Conservation (phyloP, 2,113 vertebrate species). For the Rhea americana region DNA sequence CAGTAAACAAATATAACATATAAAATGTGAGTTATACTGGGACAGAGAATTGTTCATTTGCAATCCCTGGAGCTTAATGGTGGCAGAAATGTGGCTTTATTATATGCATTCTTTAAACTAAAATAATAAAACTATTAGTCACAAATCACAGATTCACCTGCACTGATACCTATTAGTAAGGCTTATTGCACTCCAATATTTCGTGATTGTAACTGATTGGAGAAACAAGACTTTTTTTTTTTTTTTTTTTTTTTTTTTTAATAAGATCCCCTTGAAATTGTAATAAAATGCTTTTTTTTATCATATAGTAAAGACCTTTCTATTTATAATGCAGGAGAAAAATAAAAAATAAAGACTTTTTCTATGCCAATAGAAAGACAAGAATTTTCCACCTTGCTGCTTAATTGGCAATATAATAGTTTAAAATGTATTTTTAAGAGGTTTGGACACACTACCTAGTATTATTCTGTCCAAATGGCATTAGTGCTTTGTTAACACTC, state of each 20-base stretch:
- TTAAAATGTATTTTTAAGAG: slow-evolving; percentile 57
- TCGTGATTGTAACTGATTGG: background rate
- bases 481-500: slow-evolving; percentile 71
- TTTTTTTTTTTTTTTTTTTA: background rate
- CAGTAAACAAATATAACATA: background rate
- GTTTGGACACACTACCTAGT: slow-evolving; percentile 46
- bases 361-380: slow-evolving; percentile 66
- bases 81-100: background rate
- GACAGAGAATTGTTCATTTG: background rate
- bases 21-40: background rate
- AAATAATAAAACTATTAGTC: background rate
- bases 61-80: background rate
- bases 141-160: background rate
- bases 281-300: background rate
- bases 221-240: background rate
- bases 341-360: background rate
- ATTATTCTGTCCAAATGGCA: slow-evolving; percentile 66
- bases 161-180: background rate
- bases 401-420: slow-evolving; percentile 71
- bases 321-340: background rate
- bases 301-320: background rate
- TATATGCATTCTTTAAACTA: background rate
- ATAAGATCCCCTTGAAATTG: background rate
- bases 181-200: background rate
- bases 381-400: slow-evolving; percentile 75